phyloP scores from a whole-genome alignment of 2,888 invertebrate genomes.

The Phragmatobia fuliginosa region DNA sequence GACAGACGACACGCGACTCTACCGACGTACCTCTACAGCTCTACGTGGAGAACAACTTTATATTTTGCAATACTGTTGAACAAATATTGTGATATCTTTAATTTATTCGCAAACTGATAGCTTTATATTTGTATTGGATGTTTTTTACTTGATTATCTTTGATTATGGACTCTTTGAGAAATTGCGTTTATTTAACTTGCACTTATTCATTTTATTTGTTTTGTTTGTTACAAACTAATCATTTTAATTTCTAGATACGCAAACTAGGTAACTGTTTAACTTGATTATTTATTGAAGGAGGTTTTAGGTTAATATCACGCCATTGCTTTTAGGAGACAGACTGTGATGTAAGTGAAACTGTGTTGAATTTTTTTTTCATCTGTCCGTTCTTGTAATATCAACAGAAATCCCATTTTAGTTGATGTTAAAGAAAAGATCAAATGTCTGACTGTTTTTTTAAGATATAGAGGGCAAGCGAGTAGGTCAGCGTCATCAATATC shows the following conservation, averaged over 20 bases:
- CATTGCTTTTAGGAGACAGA: too few relatives aligned
- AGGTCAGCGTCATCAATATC: too few relatives aligned
- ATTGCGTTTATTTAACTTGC: neutral
- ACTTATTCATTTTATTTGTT: neutral
- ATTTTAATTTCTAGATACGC: neutral
- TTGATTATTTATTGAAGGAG: too few relatives aligned
- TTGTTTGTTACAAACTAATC: neutral
- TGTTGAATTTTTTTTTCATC: too few relatives aligned
- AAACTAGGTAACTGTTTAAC: too few relatives aligned
- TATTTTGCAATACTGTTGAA: conserved; percentile 15
- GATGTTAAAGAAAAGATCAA: too few relatives aligned
- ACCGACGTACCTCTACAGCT: conserved; percentile 4
- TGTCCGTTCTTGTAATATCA: too few relatives aligned
- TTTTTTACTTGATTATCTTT: neutral
- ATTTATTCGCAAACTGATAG: neutral
- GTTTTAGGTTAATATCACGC: too few relatives aligned
- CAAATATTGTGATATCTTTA: conserved; percentile 5
- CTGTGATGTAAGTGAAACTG: too few relatives aligned
- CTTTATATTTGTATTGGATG: neutral
- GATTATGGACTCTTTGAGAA: neutral
- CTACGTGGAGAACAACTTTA: neutral
- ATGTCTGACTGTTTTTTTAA: too few relatives aligned
- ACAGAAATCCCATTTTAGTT: too few relatives aligned
- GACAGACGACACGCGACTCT: conserved; percentile 56
- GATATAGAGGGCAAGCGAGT: too few relatives aligned